Percentiles rank a stretch among this genome's conserved stretches.
phyloP scores from a whole-genome alignment of 1,140 invertebrate species.

The Hyles euphorbiae region DNA sequence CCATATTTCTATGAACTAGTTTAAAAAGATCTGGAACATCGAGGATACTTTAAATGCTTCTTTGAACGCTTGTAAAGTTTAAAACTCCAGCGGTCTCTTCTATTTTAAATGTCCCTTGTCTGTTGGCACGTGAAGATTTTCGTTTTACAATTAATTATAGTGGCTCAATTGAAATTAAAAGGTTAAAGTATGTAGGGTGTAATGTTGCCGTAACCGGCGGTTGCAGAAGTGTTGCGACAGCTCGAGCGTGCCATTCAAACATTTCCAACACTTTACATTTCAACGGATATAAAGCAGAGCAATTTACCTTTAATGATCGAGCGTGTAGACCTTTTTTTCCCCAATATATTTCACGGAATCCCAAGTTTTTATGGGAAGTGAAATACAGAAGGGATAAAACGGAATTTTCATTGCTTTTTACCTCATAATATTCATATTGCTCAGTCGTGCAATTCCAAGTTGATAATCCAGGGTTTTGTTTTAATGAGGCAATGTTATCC shows the following conservation, averaged over 20 bases:
- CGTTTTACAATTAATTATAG: neutral
- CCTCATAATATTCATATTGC: constrained; percentile 60
- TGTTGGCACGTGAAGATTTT: no score
- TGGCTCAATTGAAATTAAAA: neutral
- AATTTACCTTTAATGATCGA: constrained; percentile 59
- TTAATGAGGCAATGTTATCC: constrained; percentile 55
- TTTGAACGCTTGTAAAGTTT: constrained; percentile 4
- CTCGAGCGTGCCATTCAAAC: constrained; percentile 33
- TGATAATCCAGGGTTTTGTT: constrained; percentile 57
- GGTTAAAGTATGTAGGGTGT: neutral
- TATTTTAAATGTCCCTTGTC: no score
- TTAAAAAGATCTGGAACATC: no score
- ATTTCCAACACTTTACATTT: constrained; percentile 43
- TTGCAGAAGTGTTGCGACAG: constrained; percentile 24
- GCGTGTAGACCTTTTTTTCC: constrained; percentile 49
- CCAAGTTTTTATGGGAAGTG: constrained; percentile 61
- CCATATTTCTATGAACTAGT: no score
- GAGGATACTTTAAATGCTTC: neutral
- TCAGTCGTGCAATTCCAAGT: constrained; percentile 57
- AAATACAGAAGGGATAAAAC: constrained; percentile 49
- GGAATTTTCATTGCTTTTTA: constrained; percentile 63
- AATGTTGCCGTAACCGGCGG: neutral
- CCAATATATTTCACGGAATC: constrained; percentile 57
- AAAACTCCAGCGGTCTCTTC: no score
- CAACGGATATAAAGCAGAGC: constrained; percentile 51